These are phyloP conservation scores for Parnassius mnemosyne DNA, from an alignment of 2,888 invertebrate genomes.

Conservation along the genomic window DNA sequence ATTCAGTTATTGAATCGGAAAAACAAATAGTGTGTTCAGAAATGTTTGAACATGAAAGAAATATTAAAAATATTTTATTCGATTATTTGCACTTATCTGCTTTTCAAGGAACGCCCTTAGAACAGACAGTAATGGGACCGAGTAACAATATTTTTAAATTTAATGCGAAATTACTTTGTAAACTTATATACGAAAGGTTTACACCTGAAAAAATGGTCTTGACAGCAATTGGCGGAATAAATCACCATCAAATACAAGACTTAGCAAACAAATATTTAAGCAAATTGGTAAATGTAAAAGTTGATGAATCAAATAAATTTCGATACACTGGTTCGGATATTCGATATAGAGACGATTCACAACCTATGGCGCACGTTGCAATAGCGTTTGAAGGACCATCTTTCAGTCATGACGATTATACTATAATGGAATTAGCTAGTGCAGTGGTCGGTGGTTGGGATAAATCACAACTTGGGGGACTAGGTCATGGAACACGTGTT, in stretches of 20 bases:
- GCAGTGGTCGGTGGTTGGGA: slow-evolving; percentile 95
- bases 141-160: slow-evolving; percentile 82
- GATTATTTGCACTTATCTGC: slow-evolving; percentile 71
- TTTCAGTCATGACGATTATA: slow-evolving; percentile 93
- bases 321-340: slow-evolving; percentile 95
- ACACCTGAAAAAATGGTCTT: slow-evolving; percentile 94
- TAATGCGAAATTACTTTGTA: slow-evolving; percentile 84
- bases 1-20: slow-evolving; percentile 53
- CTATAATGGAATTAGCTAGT: slow-evolving; percentile 96
- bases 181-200: slow-evolving; percentile 91
- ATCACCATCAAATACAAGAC: slow-evolving; percentile 89
- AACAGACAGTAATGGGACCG: slow-evolving; percentile 79
- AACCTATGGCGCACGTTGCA: slow-evolving; percentile 94
- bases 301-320: slow-evolving; percentile 63
- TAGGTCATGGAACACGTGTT: slow-evolving; percentile 88
- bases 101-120: slow-evolving; percentile 69
- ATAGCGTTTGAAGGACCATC: slow-evolving; percentile 95
- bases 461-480: slow-evolving; percentile 91
- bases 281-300: slow-evolving; percentile 81
- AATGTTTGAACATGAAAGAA: slow-evolving; percentile 56
- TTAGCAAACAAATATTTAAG: slow-evolving; percentile 87
- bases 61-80: slow-evolving; percentile 46
- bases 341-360: slow-evolving; percentile 91
- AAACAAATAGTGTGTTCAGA: slow-evolving; percentile 56
- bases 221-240: slow-evolving; percentile 95